A percentile compares a stretch with the other conserved stretches of the same genome.
These are phyloP conservation scores for Sphaerophoria taeniata DNA, from an alignment of 2,888 invertebrate genomes.

Conservation along the genomic window DNA sequence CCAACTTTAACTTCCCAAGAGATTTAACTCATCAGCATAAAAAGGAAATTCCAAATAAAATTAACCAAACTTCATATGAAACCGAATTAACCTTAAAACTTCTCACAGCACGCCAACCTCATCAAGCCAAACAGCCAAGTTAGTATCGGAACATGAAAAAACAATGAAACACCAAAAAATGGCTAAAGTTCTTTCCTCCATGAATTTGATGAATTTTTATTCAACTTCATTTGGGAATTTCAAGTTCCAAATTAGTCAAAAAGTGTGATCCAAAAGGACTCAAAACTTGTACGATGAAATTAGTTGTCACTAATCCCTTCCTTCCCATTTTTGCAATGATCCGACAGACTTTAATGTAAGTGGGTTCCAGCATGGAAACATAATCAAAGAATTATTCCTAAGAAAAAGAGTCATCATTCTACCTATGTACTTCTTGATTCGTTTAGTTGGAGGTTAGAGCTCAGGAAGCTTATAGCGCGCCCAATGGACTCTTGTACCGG, in stretches of 20 bases:
- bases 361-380: neutral
- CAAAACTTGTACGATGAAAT: slow-evolving; percentile 68
- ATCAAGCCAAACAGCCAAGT: neutral
- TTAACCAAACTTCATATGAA: slow-evolving; percentile 57
- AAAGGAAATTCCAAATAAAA: slow-evolving; percentile 49
- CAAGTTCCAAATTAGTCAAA: too few relatives aligned
- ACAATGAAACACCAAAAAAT: slow-evolving; percentile 24
- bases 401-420: neutral
- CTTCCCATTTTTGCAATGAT: slow-evolving; percentile 42
- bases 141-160: slow-evolving; percentile 1
- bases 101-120: slow-evolving; percentile 57
- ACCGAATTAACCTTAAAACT: slow-evolving; percentile 52
- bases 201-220: slow-evolving; percentile 40
- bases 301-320: slow-evolving; percentile 68
- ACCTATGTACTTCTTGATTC: neutral
- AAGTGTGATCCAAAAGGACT: slow-evolving; percentile 50
- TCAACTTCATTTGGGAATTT: neutral
- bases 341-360: neutral
- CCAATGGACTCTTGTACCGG: slow-evolving; percentile 31
- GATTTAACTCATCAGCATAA: slow-evolving; percentile 64
- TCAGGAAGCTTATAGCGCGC: slow-evolving; percentile 48
- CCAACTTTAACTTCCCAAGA: slow-evolving; percentile 12
- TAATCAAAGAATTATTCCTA: slow-evolving; percentile 3
- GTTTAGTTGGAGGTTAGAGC: neutral
- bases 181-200: neutral